Percentiles rank a stretch among this genome's conserved stretches.
phyloP scores from a whole-genome alignment of 2,113 vertebrate genomes.

The Nestor notabilis region DNA sequence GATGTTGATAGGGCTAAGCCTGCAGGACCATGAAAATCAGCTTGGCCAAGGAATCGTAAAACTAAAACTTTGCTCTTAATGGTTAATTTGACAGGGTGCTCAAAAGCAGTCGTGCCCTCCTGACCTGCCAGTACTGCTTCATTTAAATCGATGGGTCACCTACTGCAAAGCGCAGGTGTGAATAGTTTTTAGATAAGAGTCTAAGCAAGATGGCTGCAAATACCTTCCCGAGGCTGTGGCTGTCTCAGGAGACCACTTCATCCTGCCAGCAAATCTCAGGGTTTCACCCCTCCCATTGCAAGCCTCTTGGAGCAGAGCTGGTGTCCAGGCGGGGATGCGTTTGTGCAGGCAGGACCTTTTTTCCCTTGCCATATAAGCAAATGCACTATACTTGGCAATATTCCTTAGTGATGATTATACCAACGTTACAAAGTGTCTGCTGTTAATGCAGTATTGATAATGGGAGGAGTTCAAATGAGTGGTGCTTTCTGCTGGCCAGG shows the following conservation, averaged over 20 bases:
- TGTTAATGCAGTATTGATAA: not conserved
- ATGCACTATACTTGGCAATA: not conserved
- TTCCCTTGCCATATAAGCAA: not conserved
- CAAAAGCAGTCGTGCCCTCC: not conserved
- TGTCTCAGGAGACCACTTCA: accelerated
- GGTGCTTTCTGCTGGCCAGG: not conserved
- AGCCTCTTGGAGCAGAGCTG: not conserved
- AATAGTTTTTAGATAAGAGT: not conserved
- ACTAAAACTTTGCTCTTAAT: not conserved
- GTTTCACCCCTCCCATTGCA: accelerated
- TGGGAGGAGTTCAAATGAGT: not conserved
- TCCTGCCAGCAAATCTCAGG: not conserved
- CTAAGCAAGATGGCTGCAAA: not conserved
- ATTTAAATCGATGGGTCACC: not conserved
- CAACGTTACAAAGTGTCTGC: not conserved
- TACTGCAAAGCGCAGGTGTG: not conserved
- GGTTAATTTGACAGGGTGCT: not conserved
- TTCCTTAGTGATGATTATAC: not conserved
- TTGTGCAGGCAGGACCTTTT: not conserved
- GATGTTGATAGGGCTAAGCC: not conserved
- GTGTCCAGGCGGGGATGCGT: no score
- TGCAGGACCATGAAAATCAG: accelerated
- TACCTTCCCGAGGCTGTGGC: accelerated
- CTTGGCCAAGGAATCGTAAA: not conserved
- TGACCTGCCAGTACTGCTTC: not conserved